Evolutionary conservation across 2,888 invertebrate species (phyloP).

Genomic region (Bombyx huttoni): DNA sequence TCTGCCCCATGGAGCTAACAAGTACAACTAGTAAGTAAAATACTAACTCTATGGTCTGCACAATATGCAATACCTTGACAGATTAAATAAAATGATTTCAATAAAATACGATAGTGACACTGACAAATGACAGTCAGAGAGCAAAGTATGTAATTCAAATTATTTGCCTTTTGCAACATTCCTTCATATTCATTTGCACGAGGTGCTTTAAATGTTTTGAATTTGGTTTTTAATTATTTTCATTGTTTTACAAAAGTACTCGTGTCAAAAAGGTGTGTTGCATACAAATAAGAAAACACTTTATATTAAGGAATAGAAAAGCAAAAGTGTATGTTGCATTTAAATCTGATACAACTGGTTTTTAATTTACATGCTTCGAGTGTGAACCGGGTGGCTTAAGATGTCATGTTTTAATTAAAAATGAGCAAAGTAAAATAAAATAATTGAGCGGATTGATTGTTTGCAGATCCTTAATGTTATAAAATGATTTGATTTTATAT

Average conservation of each 20-base stretch:
- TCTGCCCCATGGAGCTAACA: no score
- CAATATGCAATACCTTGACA: no score
- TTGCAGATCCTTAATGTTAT: not conserved
- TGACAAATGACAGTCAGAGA: no score
- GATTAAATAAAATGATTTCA: no score
- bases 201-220: slow-evolving; percentile 34
- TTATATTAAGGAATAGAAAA: no score
- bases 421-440: not conserved
- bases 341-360: not conserved
- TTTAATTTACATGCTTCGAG: not conserved
- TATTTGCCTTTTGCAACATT: not conserved
- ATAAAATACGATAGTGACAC: no score
- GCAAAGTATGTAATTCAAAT: no score
- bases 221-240: slow-evolving; percentile 12
- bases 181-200: slow-evolving; percentile 16
- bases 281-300: no score
- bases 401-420: not conserved
- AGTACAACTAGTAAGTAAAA: no score
- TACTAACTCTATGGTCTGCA: no score
- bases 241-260: not conserved
- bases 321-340: not conserved
- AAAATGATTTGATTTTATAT: not conserved
- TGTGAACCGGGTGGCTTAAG: not conserved
- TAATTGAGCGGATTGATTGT: not conserved
- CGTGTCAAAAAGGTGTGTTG: no score